A percentile compares a stretch with the other conserved stretches of the same genome.
Evolutionary conservation across 2,888 invertebrate genomes (phyloP).

Genomic region (Marronus borbonicus): DNA sequence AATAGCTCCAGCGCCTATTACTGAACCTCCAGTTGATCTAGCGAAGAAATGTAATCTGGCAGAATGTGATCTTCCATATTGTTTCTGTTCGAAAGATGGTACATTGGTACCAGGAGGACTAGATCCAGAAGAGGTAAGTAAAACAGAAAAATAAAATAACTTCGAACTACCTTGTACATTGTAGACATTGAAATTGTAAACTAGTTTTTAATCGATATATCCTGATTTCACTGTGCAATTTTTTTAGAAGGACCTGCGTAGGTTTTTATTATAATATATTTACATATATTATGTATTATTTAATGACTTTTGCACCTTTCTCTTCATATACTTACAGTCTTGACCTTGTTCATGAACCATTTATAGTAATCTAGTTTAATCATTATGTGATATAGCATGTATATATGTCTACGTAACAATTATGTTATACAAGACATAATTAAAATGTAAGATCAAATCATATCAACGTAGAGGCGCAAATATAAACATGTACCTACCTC

Average conservation of each 20-base stretch:
- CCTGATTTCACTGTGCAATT: too few relatives aligned
- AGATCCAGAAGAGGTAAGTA: constrained; percentile 84
- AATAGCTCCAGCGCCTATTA: constrained; percentile 85
- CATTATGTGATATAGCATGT: neutral
- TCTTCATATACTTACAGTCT: neutral
- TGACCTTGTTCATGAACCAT: neutral
- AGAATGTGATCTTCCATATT: constrained; percentile 88
- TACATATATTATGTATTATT: constrained; percentile 19
- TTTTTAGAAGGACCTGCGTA: neutral
- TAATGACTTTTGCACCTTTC: constrained; percentile 21
- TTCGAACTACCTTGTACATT: neutral
- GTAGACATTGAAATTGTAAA: too few relatives aligned
- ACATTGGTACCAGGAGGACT: constrained; percentile 89
- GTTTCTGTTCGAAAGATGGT: constrained; percentile 94
- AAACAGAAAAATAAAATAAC: constrained; percentile 11
- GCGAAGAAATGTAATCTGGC: constrained; percentile 85
- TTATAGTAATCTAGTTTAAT: neutral
- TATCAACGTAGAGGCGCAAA: neutral
- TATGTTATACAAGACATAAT: too few relatives aligned
- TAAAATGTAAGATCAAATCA: too few relatives aligned
- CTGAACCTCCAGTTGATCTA: constrained; percentile 86
- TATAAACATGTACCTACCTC: neutral
- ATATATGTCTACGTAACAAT: too few relatives aligned
- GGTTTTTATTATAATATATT: neutral
- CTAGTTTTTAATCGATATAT: too few relatives aligned